These are phyloP conservation scores for Stichodactyla helianthus DNA, from an alignment of 64 coral and sea anemone genomes.

Conservation along the genomic window DNA sequence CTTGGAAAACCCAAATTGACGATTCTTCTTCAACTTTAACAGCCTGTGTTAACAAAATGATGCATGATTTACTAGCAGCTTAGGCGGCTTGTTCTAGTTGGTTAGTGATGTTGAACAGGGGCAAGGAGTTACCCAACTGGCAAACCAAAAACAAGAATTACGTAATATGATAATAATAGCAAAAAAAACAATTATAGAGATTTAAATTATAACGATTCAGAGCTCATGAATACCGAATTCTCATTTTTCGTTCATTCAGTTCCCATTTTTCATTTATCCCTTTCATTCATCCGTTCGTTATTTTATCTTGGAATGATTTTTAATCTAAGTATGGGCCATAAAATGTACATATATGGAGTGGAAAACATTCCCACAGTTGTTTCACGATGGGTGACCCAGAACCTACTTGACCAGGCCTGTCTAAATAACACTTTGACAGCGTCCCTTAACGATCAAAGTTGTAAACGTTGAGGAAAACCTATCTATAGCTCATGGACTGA, in stretches of 20 bases:
- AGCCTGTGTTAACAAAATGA: neutral
- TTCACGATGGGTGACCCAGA: neutral
- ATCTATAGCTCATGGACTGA: neutral
- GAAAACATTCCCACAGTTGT: neutral
- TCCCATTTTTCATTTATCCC: neutral
- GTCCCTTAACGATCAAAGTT: neutral
- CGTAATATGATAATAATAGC: neutral
- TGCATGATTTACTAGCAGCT: neutral
- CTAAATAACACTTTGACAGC: neutral
- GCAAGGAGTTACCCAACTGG: neutral
- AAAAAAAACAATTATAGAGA: neutral
- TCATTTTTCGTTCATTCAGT: neutral
- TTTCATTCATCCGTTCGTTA: neutral
- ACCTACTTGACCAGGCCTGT: neutral
- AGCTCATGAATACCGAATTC: neutral
- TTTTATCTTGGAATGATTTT: neutral
- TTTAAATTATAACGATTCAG: neutral
- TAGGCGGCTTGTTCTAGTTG: neutral
- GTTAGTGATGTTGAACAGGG: neutral
- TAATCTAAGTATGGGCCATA: neutral
- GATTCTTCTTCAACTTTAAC: neutral
- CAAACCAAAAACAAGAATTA: neutral
- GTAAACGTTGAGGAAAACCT: neutral
- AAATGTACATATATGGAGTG: slow-evolving; percentile 5
- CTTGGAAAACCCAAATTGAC: neutral